Conservation (phyloP, 2,888 invertebrate species). For the Caenorhabditis doughertyi region DNA sequence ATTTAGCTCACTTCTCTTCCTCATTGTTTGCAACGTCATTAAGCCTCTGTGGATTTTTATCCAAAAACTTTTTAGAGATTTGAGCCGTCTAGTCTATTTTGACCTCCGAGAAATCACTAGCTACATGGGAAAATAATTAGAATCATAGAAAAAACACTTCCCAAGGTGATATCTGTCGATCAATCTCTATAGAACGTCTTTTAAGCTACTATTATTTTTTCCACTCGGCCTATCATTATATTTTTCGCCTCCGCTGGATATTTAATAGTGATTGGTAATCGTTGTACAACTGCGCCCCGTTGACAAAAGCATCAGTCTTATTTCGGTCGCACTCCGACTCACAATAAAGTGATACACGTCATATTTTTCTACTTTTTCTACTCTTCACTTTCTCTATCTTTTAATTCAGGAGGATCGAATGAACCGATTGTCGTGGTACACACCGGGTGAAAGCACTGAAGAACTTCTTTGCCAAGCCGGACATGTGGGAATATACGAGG, state of each 20-base stretch:
- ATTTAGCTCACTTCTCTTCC: constrained; percentile 25
- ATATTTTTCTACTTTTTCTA: neutral
- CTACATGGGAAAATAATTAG: no score
- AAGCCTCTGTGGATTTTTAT: no score
- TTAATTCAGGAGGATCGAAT: constrained; percentile 49
- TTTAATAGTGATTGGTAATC: constrained; percentile 8
- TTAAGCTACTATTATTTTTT: neutral
- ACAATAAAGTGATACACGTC: constrained; percentile 14
- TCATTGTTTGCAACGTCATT: neutral
- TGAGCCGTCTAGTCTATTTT: no score
- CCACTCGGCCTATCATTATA: no score
- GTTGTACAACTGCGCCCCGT: constrained; percentile 31
- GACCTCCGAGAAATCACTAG: no score
- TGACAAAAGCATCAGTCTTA: constrained; percentile 7
- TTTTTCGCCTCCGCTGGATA: neutral
- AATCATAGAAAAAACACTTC: no score
- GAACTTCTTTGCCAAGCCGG: constrained; percentile 81
- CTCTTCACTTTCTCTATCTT: constrained; percentile 8
- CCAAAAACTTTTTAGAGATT: no score
- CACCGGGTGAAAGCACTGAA: constrained; percentile 81
- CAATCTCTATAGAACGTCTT: neutral
- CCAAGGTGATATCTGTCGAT: no score
- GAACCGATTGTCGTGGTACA: constrained; percentile 81
- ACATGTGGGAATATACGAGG: constrained; percentile 81
- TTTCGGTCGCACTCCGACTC: neutral